These are phyloP conservation scores for Diaprepes abbreviatus DNA, from an alignment of 2,888 invertebrate genomes.

Conservation along the genomic window DNA sequence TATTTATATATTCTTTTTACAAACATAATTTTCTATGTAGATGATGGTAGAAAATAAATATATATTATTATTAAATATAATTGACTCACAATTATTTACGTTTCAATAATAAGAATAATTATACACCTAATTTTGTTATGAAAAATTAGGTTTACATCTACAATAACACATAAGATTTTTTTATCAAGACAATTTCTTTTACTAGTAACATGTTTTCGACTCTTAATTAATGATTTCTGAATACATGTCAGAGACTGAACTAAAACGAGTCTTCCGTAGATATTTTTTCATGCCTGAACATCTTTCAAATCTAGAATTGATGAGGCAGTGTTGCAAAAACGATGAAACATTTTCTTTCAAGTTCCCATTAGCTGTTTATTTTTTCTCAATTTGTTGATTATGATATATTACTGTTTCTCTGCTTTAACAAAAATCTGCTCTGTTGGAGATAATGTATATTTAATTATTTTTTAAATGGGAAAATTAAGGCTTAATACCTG, in stretches of 20 bases:
- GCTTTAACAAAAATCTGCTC: neutral
- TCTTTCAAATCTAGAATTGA: conserved; percentile 12
- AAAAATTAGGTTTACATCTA: too few relatives aligned
- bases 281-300: conserved; percentile 10
- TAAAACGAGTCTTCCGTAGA: neutral
- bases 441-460: neutral
- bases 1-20: too few relatives aligned
- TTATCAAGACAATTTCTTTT: too few relatives aligned
- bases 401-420: neutral
- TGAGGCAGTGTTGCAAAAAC: neutral
- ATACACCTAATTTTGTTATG: neutral
- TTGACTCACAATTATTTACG: too few relatives aligned
- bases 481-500: neutral
- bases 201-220: neutral
- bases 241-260: conserved; percentile 2
- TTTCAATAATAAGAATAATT: too few relatives aligned
- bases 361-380: conserved; percentile 8
- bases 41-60: too few relatives aligned
- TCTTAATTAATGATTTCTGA: conserved; percentile 9
- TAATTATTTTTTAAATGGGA: neutral
- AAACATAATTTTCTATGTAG: too few relatives aligned
- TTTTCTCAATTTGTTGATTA: conserved; percentile 16
- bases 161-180: too few relatives aligned
- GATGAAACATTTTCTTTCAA: conserved; percentile 4
- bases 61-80: too few relatives aligned